Evolutionary conservation across 2,888 invertebrate genomes (phyloP), one percentile per base, ranked within the genome.

Genomic region (Drosophila siamana): DNA sequence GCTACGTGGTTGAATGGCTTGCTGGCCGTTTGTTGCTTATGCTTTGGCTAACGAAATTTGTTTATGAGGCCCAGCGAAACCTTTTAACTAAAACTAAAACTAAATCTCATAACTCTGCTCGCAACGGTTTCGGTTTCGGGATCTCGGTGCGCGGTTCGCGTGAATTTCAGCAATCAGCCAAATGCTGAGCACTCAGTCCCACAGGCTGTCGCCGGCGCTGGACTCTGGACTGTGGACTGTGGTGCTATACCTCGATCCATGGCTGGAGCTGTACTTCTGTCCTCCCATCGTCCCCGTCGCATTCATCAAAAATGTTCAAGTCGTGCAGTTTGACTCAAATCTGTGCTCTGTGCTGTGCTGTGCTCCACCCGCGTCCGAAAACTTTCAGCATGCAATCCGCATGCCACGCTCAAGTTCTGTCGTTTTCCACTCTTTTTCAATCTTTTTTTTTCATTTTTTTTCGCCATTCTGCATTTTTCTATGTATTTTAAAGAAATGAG

Each of bases 281-380:
- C 36, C 13, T 38, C 15, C 13, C 36, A 38, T 13, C 36, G 66
- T 24, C 56, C 52, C 54, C 76, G 76, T 79, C 82, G 88, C 83
- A 87, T 87, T 83, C 83, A 83, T 83, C 82, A 83, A 87, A 86
- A 85, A 54, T 71, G 76, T 68, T 87, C 76, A 74, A 87, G 82
- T 83, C 83, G 83, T 83, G 83, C 82, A 74, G 69, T 56, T 77
- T 61, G 74, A 56, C 61, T 61, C 65, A 73, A 73, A 75, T 86
- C 77, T 71, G 40, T 66, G 36, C 51, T 51, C 22, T 71, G 28
- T 28, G 9, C 28, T 33, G 4, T 30, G 33, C 52, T 54, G 28
- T 74, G 77, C 74, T 80, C 86, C 83, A 79, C 71, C 80, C 86
- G 86, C 86, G 57, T 55, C 64, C 51, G 51, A 43, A 26, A 52